phyloP scores from a whole-genome alignment of 2,888 invertebrate species.

The Ypsolopha sequella region DNA sequence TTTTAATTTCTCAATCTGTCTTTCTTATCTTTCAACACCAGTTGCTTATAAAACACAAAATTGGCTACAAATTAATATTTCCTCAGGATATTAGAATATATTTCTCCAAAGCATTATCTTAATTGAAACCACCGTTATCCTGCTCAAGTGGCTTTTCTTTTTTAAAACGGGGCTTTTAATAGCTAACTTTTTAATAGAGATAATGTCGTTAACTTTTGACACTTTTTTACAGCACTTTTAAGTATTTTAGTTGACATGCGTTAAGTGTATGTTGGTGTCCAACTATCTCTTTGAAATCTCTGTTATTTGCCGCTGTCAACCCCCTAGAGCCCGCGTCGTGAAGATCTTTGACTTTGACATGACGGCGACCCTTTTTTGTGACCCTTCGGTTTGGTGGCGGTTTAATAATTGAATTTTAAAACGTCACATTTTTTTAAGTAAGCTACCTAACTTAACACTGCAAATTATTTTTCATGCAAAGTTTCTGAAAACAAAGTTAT shows the following conservation, averaged over 20 bases:
- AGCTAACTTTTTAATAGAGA: conserved; percentile 23
- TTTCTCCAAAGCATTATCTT: not conserved
- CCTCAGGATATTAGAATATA: not conserved
- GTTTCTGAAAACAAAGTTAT: not conserved
- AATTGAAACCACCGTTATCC: not conserved
- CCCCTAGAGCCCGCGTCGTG: not conserved
- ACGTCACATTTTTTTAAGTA: not conserved
- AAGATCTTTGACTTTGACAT: not conserved
- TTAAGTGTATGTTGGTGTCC: conserved; percentile 44
- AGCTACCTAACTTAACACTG: not conserved
- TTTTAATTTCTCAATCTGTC: too few species aligned
- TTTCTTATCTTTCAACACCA: too few species aligned
- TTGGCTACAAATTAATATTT: not conserved
- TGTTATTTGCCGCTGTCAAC: not conserved
- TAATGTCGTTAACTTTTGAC: conserved; percentile 51
- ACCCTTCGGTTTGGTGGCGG: not conserved
- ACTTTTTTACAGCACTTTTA: conserved; percentile 42
- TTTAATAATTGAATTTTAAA: too few species aligned
- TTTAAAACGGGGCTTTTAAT: not conserved
- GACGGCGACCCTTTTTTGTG: not conserved
- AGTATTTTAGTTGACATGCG: conserved; percentile 27
- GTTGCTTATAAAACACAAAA: not conserved
- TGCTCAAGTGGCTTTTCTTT: conserved; percentile 7
- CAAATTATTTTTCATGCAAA: not conserved
- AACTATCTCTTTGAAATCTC: not conserved